Base-by-base conservation (phyloP, 1,140 invertebrate genomes). In the Pentalonia nigronervosa region DNA sequence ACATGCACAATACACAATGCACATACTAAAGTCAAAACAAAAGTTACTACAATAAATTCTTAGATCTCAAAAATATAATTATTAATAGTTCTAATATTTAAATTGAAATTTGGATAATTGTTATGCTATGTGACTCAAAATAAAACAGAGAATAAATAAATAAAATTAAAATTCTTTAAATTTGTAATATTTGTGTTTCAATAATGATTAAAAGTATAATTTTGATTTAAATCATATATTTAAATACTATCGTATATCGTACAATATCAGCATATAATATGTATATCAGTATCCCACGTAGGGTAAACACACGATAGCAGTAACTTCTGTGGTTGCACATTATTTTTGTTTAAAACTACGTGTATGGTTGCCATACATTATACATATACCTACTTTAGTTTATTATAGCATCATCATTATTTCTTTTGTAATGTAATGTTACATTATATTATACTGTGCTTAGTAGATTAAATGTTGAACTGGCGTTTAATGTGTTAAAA, bases 271-370 rank as follows among this genome's bases (percentile, higher is more conserved):
- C 14, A 34, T n/a, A 23, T 23, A 60, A 67, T 76, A 76, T n/a
- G 14, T n/a, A n/a, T 34, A 76, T n/a, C 14, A 34, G 17, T 76
- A 67, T 76, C 17, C 60, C n/a, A n/a, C 14, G 30, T 76, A n/a
- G 60, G n/a, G 14, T n/a, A 67, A 67, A n/a, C 60, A 67, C 11
- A 67, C 30, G 60, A 67, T n/a, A n/a, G 60, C 9, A 76, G n/a
- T 14, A n/a, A 67, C 14, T 76, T 76, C 11, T 30, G 60, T 76
- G 30, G 60, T 14, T 76, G 60, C 4, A n/a, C 11, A 76, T 67
- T 67, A 67, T n/a, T 76, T 76, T 76, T 76, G 60, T 76, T 76
- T n/a, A 76, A 76, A 76, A 76, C n/a, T 76, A 34, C n/a, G 60
- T 76, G 60, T 34, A 76, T n/a, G 60, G 30, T 76, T 2, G 60